Conservation (phyloP, 2,113 vertebrate genomes). For the Orientallactaga bullata region DNA sequence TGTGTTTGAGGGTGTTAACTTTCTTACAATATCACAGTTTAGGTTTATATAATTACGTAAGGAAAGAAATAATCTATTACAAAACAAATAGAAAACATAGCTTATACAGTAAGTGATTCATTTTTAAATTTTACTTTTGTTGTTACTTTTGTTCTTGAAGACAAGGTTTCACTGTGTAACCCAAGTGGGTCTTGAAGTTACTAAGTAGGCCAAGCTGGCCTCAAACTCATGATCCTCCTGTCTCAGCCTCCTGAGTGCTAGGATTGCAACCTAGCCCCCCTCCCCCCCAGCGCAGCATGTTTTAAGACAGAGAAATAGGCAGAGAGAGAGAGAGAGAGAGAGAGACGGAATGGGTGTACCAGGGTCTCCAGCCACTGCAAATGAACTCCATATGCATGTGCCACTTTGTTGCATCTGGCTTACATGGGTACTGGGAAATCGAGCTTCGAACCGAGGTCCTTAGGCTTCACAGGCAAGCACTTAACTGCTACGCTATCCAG, state of each 20-base stretch:
- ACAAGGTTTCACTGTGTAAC: neutral
- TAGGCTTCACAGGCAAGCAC: no score
- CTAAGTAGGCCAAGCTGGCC: neutral
- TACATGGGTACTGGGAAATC: no score
- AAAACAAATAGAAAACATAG: neutral
- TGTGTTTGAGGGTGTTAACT: neutral
- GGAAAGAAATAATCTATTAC: neutral
- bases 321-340: no score
- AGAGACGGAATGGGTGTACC: no score
- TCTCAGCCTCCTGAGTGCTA: neutral
- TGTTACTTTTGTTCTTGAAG: neutral
- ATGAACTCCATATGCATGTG: no score
- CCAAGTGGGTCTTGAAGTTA: no score
- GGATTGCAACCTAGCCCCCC: no score
- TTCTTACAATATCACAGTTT: neutral
- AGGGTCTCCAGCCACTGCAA: no score
- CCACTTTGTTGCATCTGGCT: no score
- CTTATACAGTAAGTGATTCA: neutral
- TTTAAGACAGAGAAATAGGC: no score
- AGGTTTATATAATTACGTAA: neutral
- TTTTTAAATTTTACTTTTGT: neutral
- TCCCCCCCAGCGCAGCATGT: neutral
- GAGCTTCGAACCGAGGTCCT: no score
- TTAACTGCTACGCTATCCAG: no score
- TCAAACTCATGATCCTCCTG: neutral